These are phyloP conservation scores for Eubucco bourcierii DNA, from an alignment of 2,113 vertebrate species.

Conservation along the genomic window DNA sequence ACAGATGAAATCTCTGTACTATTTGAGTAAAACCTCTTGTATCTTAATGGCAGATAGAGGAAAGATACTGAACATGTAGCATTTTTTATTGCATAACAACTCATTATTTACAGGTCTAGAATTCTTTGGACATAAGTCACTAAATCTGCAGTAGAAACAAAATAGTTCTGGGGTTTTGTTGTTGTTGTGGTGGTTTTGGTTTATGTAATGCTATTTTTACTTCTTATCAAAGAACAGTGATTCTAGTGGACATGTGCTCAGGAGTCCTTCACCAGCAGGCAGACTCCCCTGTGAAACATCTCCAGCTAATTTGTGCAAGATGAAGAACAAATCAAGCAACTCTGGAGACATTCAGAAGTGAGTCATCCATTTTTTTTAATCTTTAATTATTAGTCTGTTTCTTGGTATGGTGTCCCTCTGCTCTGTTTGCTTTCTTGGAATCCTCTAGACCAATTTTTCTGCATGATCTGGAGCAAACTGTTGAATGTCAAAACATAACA, in stretches of 20 bases:
- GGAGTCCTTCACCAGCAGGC: conserved; percentile 19
- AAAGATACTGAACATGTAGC: neutral
- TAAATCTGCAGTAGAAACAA: neutral
- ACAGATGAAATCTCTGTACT: neutral
- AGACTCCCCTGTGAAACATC: neutral
- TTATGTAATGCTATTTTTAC: neutral
- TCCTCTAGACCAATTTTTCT: neutral
- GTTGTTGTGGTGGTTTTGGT: neutral
- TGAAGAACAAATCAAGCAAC: conserved; percentile 72
- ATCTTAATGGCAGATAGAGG: neutral
- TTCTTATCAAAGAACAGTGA: conserved; percentile 64
- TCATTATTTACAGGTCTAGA: neutral
- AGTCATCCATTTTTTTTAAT: conserved; percentile 5
- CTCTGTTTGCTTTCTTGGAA: neutral
- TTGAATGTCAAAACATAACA: neutral
- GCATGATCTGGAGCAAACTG: neutral
- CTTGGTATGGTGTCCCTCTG: neutral
- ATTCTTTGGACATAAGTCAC: neutral
- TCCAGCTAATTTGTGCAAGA: conserved; percentile 43
- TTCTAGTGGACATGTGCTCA: neutral
- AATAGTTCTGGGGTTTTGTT: neutral
- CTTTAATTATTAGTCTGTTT: neutral
- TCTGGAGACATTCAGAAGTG: conserved; percentile 86
- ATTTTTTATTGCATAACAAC: neutral
- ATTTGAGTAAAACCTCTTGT: neutral